A percentile compares a stretch with the other conserved stretches of the same genome.
phyloP scores from a whole-genome alignment of 2,113 vertebrate species.

The Charadrius vociferus region DNA sequence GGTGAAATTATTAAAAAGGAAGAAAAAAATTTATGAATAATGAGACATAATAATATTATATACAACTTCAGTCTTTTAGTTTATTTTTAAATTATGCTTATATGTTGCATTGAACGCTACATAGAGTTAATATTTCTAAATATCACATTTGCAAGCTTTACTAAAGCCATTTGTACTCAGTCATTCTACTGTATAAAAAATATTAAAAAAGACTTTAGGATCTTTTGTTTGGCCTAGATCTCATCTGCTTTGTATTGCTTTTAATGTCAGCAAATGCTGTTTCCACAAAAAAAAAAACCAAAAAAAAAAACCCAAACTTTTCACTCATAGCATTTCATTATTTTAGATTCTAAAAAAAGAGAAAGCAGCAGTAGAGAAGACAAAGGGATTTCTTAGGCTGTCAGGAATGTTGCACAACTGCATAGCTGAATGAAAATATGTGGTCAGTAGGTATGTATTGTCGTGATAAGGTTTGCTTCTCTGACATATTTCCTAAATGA shows the following conservation, averaged over 20 bases:
- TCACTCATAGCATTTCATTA: neutral
- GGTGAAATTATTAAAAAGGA: neutral
- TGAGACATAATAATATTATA: neutral
- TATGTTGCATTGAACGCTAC: neutral
- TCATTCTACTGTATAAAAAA: neutral
- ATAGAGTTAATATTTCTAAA: neutral
- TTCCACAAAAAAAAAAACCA: neutral
- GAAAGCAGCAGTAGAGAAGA: neutral
- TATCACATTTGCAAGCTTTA: neutral
- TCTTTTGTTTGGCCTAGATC: neutral
- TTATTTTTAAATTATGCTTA: neutral
- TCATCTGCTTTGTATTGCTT: neutral
- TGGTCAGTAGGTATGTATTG: accelerated
- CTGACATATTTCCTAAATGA: neutral
- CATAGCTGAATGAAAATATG: neutral
- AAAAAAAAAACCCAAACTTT: neutral
- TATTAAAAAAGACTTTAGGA: neutral
- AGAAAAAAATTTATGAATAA: neutral
- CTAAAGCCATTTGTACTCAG: neutral
- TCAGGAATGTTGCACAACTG: neutral
- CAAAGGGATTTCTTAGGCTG: neutral
- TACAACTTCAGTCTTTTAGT: neutral
- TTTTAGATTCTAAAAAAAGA: neutral
- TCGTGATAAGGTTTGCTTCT: neutral
- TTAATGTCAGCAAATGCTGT: neutral